These are phyloP conservation scores for Oligia strigilis DNA, from an alignment of 2,888 invertebrate genomes.

Conservation along the genomic window DNA sequence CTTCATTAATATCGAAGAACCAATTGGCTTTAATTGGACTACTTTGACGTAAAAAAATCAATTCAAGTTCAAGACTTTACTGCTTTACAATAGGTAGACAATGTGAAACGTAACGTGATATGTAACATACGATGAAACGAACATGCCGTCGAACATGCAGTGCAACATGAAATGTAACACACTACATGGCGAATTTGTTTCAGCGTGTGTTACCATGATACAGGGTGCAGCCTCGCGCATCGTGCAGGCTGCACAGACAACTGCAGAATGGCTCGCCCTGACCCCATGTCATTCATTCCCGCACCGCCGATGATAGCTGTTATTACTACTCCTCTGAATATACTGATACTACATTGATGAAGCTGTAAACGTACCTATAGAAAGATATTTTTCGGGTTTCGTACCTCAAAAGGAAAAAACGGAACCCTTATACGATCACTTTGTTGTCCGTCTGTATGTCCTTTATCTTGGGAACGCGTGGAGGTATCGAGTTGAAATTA, in stretches of 20 bases:
- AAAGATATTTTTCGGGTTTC: neutral
- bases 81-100: neutral
- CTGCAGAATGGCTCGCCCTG: constrained; percentile 15
- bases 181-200: neutral
- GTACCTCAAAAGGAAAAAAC: no score
- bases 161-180: neutral
- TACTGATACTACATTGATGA: constrained; percentile 1
- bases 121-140: neutral
- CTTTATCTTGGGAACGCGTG: no score
- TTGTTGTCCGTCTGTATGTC: no score
- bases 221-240: constrained; percentile 24
- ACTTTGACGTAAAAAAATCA: neutral
- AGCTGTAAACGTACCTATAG: neutral
- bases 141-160: no score
- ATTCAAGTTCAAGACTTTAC: neutral
- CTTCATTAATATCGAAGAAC: neutral
- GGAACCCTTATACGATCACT: no score
- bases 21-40: neutral
- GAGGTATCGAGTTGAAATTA: no score
- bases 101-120: no score
- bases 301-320: constrained; percentile 15
- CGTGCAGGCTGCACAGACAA: neutral
- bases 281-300: constrained; percentile 43
- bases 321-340: neutral
- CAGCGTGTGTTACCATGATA: neutral